Conservation (phyloP, 2,797 vertebrate species). For the Coregonus suidteri region DNA sequence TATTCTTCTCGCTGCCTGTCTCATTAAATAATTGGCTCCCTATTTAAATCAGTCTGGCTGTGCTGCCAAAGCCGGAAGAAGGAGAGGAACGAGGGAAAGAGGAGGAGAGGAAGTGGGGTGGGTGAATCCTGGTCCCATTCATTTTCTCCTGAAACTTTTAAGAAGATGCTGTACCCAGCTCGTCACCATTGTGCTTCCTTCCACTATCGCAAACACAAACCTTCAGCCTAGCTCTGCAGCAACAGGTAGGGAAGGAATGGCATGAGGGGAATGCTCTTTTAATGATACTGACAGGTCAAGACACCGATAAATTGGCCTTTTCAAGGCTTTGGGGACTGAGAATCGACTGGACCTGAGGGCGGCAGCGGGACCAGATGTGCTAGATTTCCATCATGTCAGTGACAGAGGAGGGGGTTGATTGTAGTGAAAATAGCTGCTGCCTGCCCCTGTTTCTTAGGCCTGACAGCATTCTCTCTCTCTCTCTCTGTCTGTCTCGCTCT, state of each 20-base stretch:
- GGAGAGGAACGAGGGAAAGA: not conserved
- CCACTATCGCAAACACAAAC: not conserved
- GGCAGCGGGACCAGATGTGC: constrained; percentile 37
- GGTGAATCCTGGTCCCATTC: not conserved
- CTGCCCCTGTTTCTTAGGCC: constrained; percentile 55
- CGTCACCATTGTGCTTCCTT: not conserved
- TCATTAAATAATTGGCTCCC: not conserved
- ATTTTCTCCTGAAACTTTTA: not conserved
- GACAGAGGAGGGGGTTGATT: constrained; percentile 15
- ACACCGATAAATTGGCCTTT: not conserved
- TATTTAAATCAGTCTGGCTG: constrained; percentile 9
- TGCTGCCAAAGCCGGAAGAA: not conserved
- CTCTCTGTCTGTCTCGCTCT: constrained; percentile 16
- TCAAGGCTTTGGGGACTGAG: constrained; percentile 11
- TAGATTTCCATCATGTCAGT: constrained; percentile 4
- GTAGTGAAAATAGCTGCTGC: constrained; percentile 64
- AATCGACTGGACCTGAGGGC: constrained; percentile 16
- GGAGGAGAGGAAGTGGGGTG: not conserved
- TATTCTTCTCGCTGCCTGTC: not conserved
- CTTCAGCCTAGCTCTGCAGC: not conserved
- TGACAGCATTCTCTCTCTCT: constrained; percentile 31
- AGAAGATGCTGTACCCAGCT: not conserved
- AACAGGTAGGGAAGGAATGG: not conserved
- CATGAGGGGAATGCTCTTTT: not conserved
- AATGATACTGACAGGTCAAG: not conserved